Base-by-base conservation (phyloP, 1,140 invertebrate genomes). In the Drosophila lacteicornis region DNA sequence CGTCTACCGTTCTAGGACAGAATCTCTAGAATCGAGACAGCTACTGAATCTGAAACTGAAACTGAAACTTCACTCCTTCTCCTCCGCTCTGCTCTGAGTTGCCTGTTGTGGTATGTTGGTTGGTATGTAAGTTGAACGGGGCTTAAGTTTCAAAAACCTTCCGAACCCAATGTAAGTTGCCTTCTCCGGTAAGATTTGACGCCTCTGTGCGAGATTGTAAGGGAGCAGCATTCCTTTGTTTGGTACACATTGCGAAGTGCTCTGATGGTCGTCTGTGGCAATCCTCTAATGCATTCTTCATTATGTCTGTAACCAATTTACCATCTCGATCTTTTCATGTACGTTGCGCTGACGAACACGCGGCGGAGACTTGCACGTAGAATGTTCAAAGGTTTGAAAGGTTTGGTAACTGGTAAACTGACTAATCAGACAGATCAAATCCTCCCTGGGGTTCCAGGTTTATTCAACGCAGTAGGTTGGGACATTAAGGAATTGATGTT, bases 1-100 rank as follows among this genome's bases (percentile, higher is more conserved):
- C 75, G 81, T 90, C 80, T 90, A 81, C 86, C 81, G 66, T 88
- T 88, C 86, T 88, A 88, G 84, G 85, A 82, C 85, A 71, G 67
- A 53, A 56, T 56, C 85, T 81, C 85, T 88, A 90, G 81, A 75
- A 88, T 85, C 81, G 71, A 78, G 73, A 73, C 77, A 79, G 85
- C 55, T 53, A 70, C 67, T 36, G 33, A 56, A 56, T 56, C 33
- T 55, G 50, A 38, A 38, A 38, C 51, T 19, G 51, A 55, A 38
- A 55, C 51, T 55, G 62, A 70, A 40, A 68, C 53, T 71, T 50
- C 33, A 59, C 74, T 79, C 53, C 67, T 56, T 53, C 42, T 70
- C 19, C 63, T 69, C 76, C 66, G 40, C 40, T 57, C 30, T 25
- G 19, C 19, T 22, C 19, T 75, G 56, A 59, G 45, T 79, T 78